A percentile compares a stretch with the other conserved stretches of the same genome.
Conservation (phyloP, 2,888 invertebrate species). For the Tubulanus polymorphus region DNA sequence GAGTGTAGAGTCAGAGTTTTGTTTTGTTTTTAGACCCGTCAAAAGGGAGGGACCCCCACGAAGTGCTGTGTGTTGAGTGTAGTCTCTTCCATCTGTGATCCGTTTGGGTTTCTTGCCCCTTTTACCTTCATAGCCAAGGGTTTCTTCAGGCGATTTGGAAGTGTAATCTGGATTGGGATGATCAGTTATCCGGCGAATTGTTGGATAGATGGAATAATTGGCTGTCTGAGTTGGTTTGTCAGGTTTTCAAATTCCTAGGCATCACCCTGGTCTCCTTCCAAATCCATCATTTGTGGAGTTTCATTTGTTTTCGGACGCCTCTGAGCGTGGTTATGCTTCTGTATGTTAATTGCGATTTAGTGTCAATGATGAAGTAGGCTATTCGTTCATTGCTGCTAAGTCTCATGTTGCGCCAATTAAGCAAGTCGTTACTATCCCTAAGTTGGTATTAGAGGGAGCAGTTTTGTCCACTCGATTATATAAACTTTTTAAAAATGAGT, state of each 20-base stretch:
- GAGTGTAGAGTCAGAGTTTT: neutral
- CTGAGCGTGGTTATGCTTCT: neutral
- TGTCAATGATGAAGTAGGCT: neutral
- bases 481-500: neutral
- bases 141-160: neutral
- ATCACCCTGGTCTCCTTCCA: neutral
- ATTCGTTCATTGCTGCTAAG: neutral
- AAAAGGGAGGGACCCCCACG: neutral
- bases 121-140: no score
- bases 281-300: neutral
- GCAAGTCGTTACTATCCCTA: neutral
- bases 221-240: neutral
- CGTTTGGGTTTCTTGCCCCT: slow-evolving; percentile 2
- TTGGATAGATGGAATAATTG: neutral
- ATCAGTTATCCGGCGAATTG: neutral
- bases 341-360: neutral
- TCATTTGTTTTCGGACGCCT: neutral
- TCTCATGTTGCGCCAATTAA: neutral
- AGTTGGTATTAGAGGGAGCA: neutral
- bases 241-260: neutral
- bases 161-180: slow-evolving; percentile 2
- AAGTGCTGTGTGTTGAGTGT: neutral
- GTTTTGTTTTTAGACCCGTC: neutral
- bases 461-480: neutral
- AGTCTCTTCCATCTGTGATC: slow-evolving; percentile 1